phyloP scores from a whole-genome alignment of 2,888 invertebrate species.

The Sicus ferrugineus region DNA sequence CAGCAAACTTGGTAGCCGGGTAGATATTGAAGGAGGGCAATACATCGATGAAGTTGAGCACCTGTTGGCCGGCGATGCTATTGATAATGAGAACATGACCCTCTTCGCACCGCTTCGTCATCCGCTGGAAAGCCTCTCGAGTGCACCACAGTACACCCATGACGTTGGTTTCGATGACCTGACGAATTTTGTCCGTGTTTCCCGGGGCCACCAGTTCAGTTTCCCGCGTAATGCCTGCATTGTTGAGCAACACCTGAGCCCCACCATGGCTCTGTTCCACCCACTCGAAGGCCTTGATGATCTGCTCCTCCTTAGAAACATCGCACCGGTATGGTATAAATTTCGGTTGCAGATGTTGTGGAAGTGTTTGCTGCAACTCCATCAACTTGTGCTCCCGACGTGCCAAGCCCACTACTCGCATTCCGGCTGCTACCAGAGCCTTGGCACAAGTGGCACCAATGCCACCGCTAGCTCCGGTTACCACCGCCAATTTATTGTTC shows the following conservation, averaged over 20 bases:
- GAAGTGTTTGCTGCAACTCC: constrained; percentile 52
- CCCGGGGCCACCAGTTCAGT: constrained; percentile 54
- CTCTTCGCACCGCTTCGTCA: constrained; percentile 64
- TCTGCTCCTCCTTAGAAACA: constrained; percentile 68
- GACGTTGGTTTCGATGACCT: constrained; percentile 66
- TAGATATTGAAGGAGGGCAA: constrained; percentile 63
- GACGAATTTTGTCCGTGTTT: constrained; percentile 57
- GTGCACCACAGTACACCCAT: constrained; percentile 66
- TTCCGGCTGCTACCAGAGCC: constrained; percentile 66
- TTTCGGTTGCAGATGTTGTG: constrained; percentile 49
- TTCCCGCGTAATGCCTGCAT: constrained; percentile 65
- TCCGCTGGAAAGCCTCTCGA: constrained; percentile 66
- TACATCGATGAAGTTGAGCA: constrained; percentile 59
- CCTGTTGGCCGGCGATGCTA: constrained; percentile 61
- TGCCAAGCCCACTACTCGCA: constrained; percentile 69
- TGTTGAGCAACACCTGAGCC: constrained; percentile 69
- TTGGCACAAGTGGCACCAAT: constrained; percentile 68
- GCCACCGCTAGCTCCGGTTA: constrained; percentile 73
- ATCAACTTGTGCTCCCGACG: constrained; percentile 64
- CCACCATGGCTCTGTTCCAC: constrained; percentile 67
- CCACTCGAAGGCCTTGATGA: constrained; percentile 67
- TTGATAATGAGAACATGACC: constrained; percentile 68
- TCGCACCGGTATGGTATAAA: constrained; percentile 68
- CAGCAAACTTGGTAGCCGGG: constrained; percentile 62
- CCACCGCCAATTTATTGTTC: constrained; percentile 70